Evolutionary conservation across 1,140 invertebrate genomes (phyloP).

Genomic region (Ptiloglossa arizonensis): DNA sequence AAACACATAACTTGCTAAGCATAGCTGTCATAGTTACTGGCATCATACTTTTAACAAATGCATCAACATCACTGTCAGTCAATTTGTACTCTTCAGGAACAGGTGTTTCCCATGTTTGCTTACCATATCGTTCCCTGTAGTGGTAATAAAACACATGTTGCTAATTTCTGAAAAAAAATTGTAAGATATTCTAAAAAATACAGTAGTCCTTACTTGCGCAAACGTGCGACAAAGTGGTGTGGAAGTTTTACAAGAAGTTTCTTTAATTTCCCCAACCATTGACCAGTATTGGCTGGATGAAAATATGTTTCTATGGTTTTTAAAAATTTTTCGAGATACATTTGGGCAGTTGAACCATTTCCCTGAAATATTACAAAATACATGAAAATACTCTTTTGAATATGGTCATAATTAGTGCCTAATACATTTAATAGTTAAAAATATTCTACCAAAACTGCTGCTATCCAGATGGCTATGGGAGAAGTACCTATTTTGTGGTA

Average conservation of each 20-base stretch:
- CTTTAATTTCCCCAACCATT: conserved; percentile 87
- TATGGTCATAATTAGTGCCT: background rate
- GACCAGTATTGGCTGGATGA: conserved; percentile 93
- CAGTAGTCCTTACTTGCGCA: conserved; percentile 80
- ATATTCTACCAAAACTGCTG: conserved; percentile 68
- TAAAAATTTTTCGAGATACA: conserved; percentile 91
- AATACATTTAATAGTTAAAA: background rate
- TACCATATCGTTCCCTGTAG: conserved; percentile 84
- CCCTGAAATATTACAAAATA: conserved; percentile 76
- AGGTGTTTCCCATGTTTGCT: conserved; percentile 86
- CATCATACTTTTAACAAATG: conserved; percentile 90
- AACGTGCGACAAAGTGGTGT: conserved; percentile 83
- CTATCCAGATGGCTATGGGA: conserved; percentile 83
- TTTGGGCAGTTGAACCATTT: conserved; percentile 84
- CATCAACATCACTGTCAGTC: conserved; percentile 90
- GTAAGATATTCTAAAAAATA: background rate
- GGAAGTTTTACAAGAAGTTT: conserved; percentile 85
- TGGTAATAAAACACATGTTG: conserved; percentile 3
- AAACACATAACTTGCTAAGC: conserved; percentile 87
- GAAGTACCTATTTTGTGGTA: conserved; percentile 83
- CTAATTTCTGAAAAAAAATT: background rate
- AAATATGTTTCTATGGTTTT: conserved; percentile 93
- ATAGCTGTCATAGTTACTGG: conserved; percentile 88
- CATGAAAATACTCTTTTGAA: conserved; percentile 8
- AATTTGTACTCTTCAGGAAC: conserved; percentile 87